These are phyloP conservation scores for Esperia sulphurella DNA, from an alignment of 2,888 invertebrate species.

Conservation along the genomic window DNA sequence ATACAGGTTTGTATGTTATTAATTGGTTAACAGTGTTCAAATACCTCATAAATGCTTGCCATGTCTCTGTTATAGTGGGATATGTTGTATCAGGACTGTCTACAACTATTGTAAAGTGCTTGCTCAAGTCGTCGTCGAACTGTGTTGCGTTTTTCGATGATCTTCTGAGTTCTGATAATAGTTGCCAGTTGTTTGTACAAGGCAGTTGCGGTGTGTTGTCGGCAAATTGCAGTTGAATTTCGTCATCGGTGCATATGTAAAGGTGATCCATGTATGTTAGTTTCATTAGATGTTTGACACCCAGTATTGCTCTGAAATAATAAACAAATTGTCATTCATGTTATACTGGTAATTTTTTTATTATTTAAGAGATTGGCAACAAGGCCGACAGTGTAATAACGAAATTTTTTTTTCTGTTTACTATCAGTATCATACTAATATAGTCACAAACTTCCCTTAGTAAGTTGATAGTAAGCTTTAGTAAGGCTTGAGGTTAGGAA, in stretches of 20 bases:
- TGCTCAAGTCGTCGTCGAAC: slow-evolving; percentile 74
- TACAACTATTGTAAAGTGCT: slow-evolving; percentile 76
- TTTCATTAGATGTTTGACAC: slow-evolving; percentile 80
- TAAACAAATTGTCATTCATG: too few relatives aligned
- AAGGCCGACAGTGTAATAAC: too few relatives aligned
- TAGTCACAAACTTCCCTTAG: too few relatives aligned
- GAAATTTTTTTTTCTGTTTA: too few relatives aligned
- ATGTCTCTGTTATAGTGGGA: slow-evolving; percentile 51
- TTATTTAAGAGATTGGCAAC: too few relatives aligned
- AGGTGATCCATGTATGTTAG: slow-evolving; percentile 81
- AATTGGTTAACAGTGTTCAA: slow-evolving; percentile 76
- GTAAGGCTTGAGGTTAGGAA: too few relatives aligned
- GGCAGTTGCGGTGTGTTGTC: slow-evolving; percentile 28
- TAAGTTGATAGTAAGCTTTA: too few relatives aligned
- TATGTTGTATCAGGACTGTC: slow-evolving; percentile 50
- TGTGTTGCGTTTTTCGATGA: slow-evolving; percentile 48
- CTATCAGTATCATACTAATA: too few relatives aligned
- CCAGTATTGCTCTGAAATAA: slow-evolving; percentile 63
- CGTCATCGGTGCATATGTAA: slow-evolving; percentile 64
- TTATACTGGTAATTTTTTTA: too few relatives aligned
- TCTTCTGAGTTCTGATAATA: slow-evolving; percentile 58
- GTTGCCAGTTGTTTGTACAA: slow-evolving; percentile 61
- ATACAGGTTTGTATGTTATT: slow-evolving; percentile 81
- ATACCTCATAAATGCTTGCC: slow-evolving; percentile 77
- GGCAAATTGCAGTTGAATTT: slow-evolving; percentile 42